Evolutionary conservation across 1,140 invertebrate species (phyloP), one percentile per base, ranked within the genome.

Genomic region (Proales similis): DNA sequence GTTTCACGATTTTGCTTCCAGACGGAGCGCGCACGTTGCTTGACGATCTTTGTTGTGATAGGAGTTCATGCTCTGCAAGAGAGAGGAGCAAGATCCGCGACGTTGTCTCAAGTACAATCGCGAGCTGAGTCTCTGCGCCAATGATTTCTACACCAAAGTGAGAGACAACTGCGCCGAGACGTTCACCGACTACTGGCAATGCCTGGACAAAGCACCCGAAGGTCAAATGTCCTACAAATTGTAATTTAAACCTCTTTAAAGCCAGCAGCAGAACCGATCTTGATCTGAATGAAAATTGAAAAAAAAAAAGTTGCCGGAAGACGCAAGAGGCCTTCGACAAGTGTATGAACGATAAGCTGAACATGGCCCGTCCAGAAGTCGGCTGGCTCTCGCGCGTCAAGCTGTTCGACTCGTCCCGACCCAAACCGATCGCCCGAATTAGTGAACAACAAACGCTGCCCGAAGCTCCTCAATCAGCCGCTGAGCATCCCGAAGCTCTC

Each of bases 31-130:
- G 20, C 12, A 5, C 20, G 20, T 11, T 39, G 19, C 26, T 29
- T 14, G n/a, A 24, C 2, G 6, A 12, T 51, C 17, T 51, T 51
- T 12, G 26, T 36, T 19, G 43, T 45, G 5, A 36, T n/a, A 63
- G 60, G 62, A 63, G 45, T 63, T 63, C 45, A 63, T 63, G 62
- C 17, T 63, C 7, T 63, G 62, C 17, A 47, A 46, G 45, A 3
- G 24, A 1, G 62, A 63, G 46, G 62, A 63, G n/a, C 20, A 49
- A 45, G 62, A 63, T 43, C 33, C 62, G 4, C 22, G 62, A 51
- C 49, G 53, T 33, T 63, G 62, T 38, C 17, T 63, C 20, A 42
- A 48, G 0, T 27, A 36, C 20, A 43, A 45, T 26, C 49, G 53
- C 33, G 36, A 42, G 32, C 36, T 63, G 6, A 49, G 38, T 24